Evolutionary conservation across 2,888 invertebrate species (phyloP).

Genomic region (Osmoderma eremita): DNA sequence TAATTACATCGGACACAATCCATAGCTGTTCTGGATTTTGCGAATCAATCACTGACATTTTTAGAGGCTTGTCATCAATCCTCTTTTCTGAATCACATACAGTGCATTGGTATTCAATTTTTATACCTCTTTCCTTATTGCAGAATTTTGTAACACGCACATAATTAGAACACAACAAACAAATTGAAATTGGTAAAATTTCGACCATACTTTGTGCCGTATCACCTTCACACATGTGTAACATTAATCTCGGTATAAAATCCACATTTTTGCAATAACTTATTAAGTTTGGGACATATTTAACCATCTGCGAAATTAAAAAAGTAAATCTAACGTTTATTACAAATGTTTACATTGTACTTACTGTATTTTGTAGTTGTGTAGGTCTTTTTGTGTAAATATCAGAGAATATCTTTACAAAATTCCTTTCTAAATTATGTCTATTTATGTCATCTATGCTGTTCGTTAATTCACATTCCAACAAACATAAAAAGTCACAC

Average conservation of each 20-base stretch:
- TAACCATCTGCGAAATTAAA: constrained; percentile 40
- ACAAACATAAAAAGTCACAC: constrained; percentile 48
- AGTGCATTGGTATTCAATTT: constrained; percentile 26
- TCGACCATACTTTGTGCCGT: constrained; percentile 43
- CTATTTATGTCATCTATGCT: constrained; percentile 48
- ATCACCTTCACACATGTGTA: constrained; percentile 20
- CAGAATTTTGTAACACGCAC: constrained; percentile 47
- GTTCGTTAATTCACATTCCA: constrained; percentile 51
- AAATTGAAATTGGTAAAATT: constrained; percentile 51
- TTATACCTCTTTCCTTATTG: constrained; percentile 38
- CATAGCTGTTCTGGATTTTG: neutral
- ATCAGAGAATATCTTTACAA: constrained; percentile 48
- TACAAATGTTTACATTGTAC: constrained; percentile 29
- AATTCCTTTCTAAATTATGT: constrained; percentile 51
- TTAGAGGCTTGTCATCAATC: neutral
- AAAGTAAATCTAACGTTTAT: neutral
- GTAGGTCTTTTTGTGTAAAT: constrained; percentile 42
- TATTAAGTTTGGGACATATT: constrained; percentile 37
- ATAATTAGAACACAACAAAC: constrained; percentile 52
- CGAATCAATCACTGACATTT: constrained; percentile 51
- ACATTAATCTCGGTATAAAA: constrained; percentile 40
- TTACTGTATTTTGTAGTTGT: constrained; percentile 48
- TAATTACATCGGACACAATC: neutral
- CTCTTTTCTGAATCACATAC: constrained; percentile 31
- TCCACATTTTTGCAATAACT: constrained; percentile 28